phyloP scores from a whole-genome alignment of 1,140 invertebrate species.

The Formica selysi region DNA sequence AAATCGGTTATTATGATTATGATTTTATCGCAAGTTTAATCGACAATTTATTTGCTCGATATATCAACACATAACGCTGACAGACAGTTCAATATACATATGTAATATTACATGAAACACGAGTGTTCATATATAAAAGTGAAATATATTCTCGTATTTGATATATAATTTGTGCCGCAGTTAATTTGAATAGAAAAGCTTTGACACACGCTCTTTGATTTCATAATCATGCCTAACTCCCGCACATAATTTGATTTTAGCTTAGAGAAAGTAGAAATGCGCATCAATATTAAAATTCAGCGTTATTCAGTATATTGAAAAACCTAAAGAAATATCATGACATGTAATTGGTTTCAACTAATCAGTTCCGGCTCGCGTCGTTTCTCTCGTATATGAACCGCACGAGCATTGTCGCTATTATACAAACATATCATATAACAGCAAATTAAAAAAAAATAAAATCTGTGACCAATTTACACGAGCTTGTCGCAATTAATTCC shows the following conservation, averaged over 20 bases:
- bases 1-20: neutral
- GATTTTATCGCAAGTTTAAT: conserved; percentile 14
- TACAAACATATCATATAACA: neutral
- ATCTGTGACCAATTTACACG: neutral
- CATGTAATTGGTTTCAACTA: conserved; percentile 49
- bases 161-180: neutral
- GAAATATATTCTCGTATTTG: neutral
- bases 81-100: neutral
- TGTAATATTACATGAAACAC: neutral
- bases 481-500: neutral
- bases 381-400: neutral
- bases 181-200: neutral
- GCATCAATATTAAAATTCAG: too few relatives aligned
- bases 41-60: neutral
- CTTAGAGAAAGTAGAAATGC: neutral
- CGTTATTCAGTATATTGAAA: conserved; percentile 36
- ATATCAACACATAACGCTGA: neutral
- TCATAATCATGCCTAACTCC: neutral
- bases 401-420: neutral
- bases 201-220: conserved; percentile 3
- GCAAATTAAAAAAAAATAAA: neutral
- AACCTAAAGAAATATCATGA: conserved; percentile 33
- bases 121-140: neutral
- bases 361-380: neutral
- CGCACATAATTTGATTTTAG: conserved; percentile 13